A percentile compares a stretch with the other conserved stretches of the same genome.
Conservation (phyloP, 2,888 invertebrate genomes). For the Ophonus ardosiacus region DNA sequence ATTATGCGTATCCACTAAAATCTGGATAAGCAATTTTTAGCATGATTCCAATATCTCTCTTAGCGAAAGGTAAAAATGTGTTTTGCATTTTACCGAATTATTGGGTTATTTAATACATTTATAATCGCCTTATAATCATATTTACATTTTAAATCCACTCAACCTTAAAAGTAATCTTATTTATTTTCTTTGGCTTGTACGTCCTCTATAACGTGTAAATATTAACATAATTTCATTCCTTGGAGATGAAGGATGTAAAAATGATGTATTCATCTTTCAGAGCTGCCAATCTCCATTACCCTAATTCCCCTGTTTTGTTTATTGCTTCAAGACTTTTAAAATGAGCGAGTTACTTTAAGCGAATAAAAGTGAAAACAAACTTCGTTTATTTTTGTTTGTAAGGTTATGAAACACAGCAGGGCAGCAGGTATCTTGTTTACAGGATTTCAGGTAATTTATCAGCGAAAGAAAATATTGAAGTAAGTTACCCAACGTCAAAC, state of each 20-base stretch:
- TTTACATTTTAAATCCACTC: not conserved
- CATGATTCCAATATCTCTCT: too few species aligned
- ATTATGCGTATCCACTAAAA: too few species aligned
- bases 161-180: not conserved
- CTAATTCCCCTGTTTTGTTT: conserved; percentile 22
- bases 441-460: conserved; percentile 10
- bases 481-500: not conserved
- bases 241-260: conserved; percentile 24
- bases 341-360: not conserved
- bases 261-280: conserved; percentile 25
- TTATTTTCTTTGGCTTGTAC: conserved; percentile 15
- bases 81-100: too few species aligned
- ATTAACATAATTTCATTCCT: not conserved
- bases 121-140: too few species aligned
- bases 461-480: conserved; percentile 9
- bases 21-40: too few species aligned
- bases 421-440: conserved; percentile 23
- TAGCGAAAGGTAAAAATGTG: too few species aligned
- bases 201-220: not conserved
- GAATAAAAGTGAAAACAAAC: conserved; percentile 34
- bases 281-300: conserved; percentile 11
- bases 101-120: too few species aligned
- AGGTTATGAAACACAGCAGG: conserved; percentile 18
- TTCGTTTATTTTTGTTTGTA: conserved; percentile 23
- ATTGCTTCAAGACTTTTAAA: conserved; percentile 15